Percentiles rank a stretch among this genome's conserved stretches.
These are phyloP conservation scores for Nesoenas mayeri DNA, from an alignment of 2,113 vertebrate species.

Conservation along the genomic window DNA sequence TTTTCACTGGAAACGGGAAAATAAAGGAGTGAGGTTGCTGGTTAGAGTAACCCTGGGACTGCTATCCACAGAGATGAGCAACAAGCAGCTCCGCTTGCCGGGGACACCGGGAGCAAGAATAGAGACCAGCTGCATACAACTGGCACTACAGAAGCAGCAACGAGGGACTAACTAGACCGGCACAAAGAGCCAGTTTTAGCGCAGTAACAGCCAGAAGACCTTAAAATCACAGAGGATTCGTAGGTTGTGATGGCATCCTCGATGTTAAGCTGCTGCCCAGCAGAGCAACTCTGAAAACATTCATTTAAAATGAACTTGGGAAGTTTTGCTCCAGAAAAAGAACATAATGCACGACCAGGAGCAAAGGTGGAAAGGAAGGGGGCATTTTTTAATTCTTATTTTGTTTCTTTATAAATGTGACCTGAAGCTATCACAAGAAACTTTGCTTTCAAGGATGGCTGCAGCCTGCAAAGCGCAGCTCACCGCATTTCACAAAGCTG, in stretches of 20 bases:
- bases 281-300: neutral
- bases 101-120: neutral
- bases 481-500: neutral
- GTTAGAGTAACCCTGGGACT: neutral
- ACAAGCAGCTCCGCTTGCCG: neutral
- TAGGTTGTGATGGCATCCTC: neutral
- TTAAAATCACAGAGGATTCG: neutral
- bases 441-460: neutral
- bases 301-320: neutral
- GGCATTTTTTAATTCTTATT: neutral
- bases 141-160: neutral
- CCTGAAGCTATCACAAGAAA: neutral
- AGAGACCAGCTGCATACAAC: neutral
- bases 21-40: neutral
- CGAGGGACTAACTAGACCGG: neutral
- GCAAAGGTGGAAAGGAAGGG: neutral
- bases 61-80: neutral
- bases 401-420: neutral
- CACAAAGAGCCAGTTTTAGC: neutral
- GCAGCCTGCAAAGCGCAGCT: neutral
- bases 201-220: neutral
- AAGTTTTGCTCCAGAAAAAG: neutral
- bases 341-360: neutral
- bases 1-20: neutral
- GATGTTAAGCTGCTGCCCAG: neutral